phyloP scores from a whole-genome alignment of 2,888 invertebrate species.

The Amitus sp. region DNA sequence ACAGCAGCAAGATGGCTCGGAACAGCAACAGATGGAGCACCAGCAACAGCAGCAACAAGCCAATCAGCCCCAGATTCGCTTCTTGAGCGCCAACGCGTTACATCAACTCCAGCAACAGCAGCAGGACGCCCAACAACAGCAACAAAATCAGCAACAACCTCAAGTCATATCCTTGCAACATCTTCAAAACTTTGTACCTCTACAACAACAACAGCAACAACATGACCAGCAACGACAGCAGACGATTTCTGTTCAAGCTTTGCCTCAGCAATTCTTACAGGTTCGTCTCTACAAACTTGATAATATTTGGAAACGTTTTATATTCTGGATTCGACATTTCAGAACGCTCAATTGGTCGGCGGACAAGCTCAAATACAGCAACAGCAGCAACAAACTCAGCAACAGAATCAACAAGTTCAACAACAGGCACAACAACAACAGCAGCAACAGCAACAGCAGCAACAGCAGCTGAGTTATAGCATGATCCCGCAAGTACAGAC shows the following conservation, averaged over 20 bases:
- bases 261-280: conserved; percentile 69
- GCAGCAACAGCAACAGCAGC: conserved; percentile 66
- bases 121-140: conserved; percentile 59
- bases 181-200: conserved; percentile 66
- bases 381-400: conserved; percentile 61
- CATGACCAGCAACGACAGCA: conserved; percentile 61
- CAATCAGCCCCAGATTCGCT: conserved; percentile 58
- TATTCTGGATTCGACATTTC: conserved; percentile 1
- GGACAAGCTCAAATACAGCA: conserved; percentile 53
- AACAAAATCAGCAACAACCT: conserved; percentile 60
- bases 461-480: conserved; percentile 67
- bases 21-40: conserved; percentile 51
- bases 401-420: conserved; percentile 66
- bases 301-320: background rate
- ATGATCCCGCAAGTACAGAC: conserved; percentile 87
- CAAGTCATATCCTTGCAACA: conserved; percentile 68
- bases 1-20: conserved; percentile 42
- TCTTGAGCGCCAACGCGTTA: conserved; percentile 59
- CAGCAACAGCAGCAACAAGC: conserved; percentile 48
- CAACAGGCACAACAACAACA: conserved; percentile 57
- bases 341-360: conserved; percentile 61
- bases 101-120: conserved; percentile 63
- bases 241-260: conserved; percentile 66
- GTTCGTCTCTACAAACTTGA: conserved; percentile 45
- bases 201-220: conserved; percentile 61